phyloP scores from a whole-genome alignment of 2,113 vertebrate genomes.

The Panthera leo region DNA sequence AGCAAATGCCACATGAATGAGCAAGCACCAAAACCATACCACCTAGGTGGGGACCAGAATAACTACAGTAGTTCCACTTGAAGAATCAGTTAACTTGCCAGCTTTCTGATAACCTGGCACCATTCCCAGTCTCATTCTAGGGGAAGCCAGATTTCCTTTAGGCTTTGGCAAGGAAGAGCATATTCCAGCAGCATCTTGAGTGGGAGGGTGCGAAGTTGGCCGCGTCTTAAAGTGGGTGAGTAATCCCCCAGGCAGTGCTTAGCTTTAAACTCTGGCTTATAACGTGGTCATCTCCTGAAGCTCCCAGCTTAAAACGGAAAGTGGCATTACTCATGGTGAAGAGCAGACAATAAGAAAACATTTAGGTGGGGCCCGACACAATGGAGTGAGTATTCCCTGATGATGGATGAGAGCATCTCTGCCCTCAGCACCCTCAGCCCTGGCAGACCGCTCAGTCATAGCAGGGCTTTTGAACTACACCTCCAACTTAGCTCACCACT shows the following conservation, averaged over 20 bases:
- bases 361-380: conserved; percentile 68
- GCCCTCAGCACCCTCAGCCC: neutral
- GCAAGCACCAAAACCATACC: neutral
- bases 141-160: conserved; percentile 63
- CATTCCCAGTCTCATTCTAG: conserved; percentile 21
- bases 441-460: conserved; percentile 33
- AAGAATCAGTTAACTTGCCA: conserved; percentile 1
- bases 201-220: conserved; percentile 50
- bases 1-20: neutral
- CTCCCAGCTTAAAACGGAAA: conserved; percentile 82
- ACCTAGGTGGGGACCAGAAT: neutral
- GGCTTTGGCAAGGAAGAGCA: conserved; percentile 61
- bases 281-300: conserved; percentile 63
- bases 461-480: conserved; percentile 26
- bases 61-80: neutral
- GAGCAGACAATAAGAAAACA: conserved; percentile 79
- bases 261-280: conserved; percentile 69
- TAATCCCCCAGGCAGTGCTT: conserved; percentile 70
- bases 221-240: conserved; percentile 63
- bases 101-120: conserved; percentile 37
- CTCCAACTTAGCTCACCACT: conserved; percentile 50
- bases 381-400: conserved; percentile 67
- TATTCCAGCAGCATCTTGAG: conserved; percentile 62
- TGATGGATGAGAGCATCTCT: neutral
- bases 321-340: conserved; percentile 77